These are phyloP conservation scores for Meteorus colon DNA, from an alignment of 2,888 invertebrate genomes.

Conservation along the genomic window DNA sequence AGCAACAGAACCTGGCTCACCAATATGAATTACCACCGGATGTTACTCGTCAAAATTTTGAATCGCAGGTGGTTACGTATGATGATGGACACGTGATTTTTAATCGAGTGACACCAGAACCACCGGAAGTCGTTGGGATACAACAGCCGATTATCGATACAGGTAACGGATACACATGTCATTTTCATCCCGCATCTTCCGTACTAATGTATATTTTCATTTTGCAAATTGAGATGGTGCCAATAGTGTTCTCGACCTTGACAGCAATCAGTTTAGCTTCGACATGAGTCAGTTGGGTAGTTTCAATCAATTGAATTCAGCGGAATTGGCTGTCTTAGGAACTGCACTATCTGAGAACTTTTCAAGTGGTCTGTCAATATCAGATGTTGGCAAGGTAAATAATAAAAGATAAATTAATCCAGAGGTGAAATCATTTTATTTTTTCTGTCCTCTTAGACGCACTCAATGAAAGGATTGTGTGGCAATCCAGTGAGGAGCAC, in stretches of 20 bases:
- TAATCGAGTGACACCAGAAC: slow-evolving; percentile 52
- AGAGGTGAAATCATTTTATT: not conserved
- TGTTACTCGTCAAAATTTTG: slow-evolving; percentile 43
- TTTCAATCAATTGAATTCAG: slow-evolving; percentile 70
- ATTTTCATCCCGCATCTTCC: not conserved
- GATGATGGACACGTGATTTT: slow-evolving; percentile 46
- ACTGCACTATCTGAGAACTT: slow-evolving; percentile 73
- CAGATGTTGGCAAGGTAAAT: slow-evolving; percentile 66
- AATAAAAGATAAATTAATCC: slow-evolving; percentile 10
- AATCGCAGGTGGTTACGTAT: slow-evolving; percentile 28
- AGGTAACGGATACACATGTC: slow-evolving; percentile 45
- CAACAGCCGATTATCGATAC: slow-evolving; percentile 48
- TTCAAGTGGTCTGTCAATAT: slow-evolving; percentile 74
- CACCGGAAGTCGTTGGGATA: slow-evolving; percentile 45
- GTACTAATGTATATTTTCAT: not conserved
- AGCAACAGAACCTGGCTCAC: slow-evolving; percentile 49
- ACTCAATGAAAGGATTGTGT: slow-evolving; percentile 47
- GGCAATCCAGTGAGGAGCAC: slow-evolving; percentile 43
- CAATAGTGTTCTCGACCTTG: slow-evolving; percentile 66
- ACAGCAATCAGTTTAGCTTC: slow-evolving; percentile 63
- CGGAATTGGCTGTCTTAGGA: slow-evolving; percentile 71
- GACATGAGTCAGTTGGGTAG: slow-evolving; percentile 59
- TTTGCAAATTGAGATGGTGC: slow-evolving; percentile 51
- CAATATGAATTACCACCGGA: slow-evolving; percentile 39
- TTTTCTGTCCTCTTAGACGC: slow-evolving; percentile 42